Evolutionary conservation across 2,888 invertebrate species (phyloP).

Genomic region (Idaea biselata): DNA sequence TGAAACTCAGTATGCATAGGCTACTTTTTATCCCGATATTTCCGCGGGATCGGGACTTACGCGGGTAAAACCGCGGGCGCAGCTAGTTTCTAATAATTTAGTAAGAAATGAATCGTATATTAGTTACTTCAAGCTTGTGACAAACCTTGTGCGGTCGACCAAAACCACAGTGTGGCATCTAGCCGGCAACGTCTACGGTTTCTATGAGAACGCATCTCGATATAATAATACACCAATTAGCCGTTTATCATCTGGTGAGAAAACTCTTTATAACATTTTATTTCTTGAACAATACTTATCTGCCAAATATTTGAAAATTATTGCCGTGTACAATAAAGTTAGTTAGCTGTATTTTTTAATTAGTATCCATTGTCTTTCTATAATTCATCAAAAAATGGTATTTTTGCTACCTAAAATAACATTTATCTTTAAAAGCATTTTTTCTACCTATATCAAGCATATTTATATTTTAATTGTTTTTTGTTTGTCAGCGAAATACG

Average conservation of each 20-base stretch:
- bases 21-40: no score
- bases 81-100: no score
- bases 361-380: background rate
- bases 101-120: background rate
- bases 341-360: background rate
- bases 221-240: conserved; percentile 36
- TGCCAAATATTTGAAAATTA: background rate
- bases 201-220: conserved; percentile 49
- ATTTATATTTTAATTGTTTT: background rate
- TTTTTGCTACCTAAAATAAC: background rate
- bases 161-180: conserved; percentile 34
- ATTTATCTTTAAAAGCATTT: background rate
- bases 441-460: background rate
- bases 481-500: background rate
- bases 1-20: no score
- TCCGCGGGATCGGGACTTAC: no score
- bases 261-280: conserved; percentile 1
- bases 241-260: conserved; percentile 1
- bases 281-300: background rate
- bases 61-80: no score
- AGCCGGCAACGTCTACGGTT: conserved; percentile 40
- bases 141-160: conserved; percentile 33
- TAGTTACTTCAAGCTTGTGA: background rate
- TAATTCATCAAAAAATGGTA: background rate
- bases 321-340: background rate